Percentiles rank a stretch among this genome's conserved stretches.
phyloP scores from a whole-genome alignment of 2,797 vertebrate species.

The Darevskia nairensis region DNA sequence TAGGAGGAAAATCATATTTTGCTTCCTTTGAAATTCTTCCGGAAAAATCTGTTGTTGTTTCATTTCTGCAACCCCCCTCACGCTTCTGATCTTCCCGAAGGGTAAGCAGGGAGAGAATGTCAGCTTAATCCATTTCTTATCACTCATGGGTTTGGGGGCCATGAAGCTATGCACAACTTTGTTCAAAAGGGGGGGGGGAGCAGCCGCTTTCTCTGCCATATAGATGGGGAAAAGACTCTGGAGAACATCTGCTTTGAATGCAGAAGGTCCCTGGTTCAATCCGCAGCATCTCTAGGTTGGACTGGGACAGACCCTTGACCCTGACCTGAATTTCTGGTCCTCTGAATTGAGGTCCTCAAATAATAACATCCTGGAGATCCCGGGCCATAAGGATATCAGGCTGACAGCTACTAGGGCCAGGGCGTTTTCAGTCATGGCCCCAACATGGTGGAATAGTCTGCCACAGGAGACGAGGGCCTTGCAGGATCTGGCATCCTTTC shows the following conservation, averaged over 20 bases:
- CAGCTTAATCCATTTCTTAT: constrained; percentile 52
- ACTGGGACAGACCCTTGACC: too few relatives aligned
- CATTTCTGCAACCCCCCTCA: not conserved
- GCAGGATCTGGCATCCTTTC: too few relatives aligned
- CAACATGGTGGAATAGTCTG: too few relatives aligned
- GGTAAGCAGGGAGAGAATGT: constrained; percentile 43
- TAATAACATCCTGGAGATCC: too few relatives aligned
- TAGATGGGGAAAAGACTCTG: accelerated
- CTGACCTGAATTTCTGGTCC: too few relatives aligned
- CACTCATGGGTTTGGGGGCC: constrained; percentile 37
- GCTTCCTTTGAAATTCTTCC: not conserved
- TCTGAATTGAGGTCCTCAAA: too few relatives aligned
- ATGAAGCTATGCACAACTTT: constrained; percentile 27
- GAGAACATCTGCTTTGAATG: too few relatives aligned
- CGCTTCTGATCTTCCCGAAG: constrained; percentile 35
- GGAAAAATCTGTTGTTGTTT: not conserved
- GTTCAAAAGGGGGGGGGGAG: not conserved
- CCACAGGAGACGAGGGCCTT: too few relatives aligned
- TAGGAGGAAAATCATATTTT: not conserved
- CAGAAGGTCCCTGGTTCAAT: not conserved
- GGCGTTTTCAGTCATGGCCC: too few relatives aligned
- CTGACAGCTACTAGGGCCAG: too few relatives aligned
- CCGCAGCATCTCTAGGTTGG: too few relatives aligned
- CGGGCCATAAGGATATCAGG: too few relatives aligned
- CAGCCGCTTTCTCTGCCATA: not conserved